Evolutionary conservation across 1,140 invertebrate genomes (phyloP), one percentile per base, ranked within the genome.

Genomic region (Heliconius hermathena): DNA sequence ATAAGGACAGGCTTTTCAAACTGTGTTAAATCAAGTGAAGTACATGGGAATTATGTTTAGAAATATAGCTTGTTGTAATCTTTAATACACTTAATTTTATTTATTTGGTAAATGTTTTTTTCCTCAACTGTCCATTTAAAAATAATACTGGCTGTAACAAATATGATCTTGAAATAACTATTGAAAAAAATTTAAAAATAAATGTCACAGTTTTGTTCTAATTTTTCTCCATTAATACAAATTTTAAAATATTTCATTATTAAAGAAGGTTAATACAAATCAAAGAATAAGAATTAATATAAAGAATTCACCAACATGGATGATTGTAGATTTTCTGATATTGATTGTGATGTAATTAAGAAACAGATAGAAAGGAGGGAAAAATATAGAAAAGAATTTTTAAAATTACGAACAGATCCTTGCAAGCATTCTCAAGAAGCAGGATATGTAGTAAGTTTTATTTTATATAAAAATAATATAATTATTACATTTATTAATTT

Each of bases 331-430:
- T 83, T 93, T 73, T 90, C 93, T 73, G 87, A 90, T 20, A 82
- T 87, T 72, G 91, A 95, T 81, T 88, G 88, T 60, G 89, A 95
- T 87, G 90, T 96, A 52, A 87, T 96, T 38, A 86, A 95, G 82
- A 95, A 95, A 84, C 95, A 95, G 89, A 94, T 95, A 36, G 93
- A 95, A 81, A 91, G 96, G 80, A 93, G 96, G 73, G 86, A 91
- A 6, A 87, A 91, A 73, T 94, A 96, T 60, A 95, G 97, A 82
- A 87, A 95, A 52, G 95, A 97, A 85, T 98, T 96, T 91, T 89
- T 97, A 52, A 97, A 96, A 89, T 91, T 96, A 77, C 90, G 93
- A 60, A 95, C 95, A 11, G 96, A 97, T 91, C 97, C 97, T 13
- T 95, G 86, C 77, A 81, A 86, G 82, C 90, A 93, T 86, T 83